These are phyloP conservation scores for Dromas ardeola DNA, from an alignment of 2,113 vertebrate species.

Conservation along the genomic window DNA sequence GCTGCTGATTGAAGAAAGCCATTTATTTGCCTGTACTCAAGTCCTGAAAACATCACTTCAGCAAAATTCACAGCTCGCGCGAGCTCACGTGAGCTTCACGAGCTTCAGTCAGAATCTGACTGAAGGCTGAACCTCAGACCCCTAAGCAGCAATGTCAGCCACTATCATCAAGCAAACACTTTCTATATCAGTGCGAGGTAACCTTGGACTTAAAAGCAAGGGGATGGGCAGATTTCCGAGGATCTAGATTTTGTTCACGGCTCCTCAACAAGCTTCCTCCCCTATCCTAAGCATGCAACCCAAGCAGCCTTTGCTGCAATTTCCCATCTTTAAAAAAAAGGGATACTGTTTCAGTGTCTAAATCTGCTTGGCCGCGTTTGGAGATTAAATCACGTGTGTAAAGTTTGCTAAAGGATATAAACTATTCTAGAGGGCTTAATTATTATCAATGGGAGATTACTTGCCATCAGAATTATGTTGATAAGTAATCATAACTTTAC, in stretches of 20 bases:
- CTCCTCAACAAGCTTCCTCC: neutral
- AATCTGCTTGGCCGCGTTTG: neutral
- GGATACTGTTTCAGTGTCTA: neutral
- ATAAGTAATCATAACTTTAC: neutral
- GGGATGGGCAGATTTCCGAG: neutral
- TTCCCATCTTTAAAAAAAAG: neutral
- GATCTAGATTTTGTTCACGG: neutral
- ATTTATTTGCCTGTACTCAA: neutral
- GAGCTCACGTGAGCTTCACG: neutral
- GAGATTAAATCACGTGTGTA: neutral
- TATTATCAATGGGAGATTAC: neutral
- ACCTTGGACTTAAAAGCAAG: neutral
- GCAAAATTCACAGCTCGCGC: neutral
- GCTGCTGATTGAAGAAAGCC: conserved; percentile 55
- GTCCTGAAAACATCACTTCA: conserved; percentile 22
- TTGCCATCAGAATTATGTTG: neutral
- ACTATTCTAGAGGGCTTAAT: neutral
- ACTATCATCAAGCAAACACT: neutral
- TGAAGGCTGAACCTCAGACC: neutral
- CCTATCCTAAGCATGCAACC: neutral
- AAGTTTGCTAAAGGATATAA: neutral
- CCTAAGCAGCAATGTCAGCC: neutral
- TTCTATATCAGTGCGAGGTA: neutral
- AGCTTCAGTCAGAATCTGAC: neutral
- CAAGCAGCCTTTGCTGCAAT: neutral